These are phyloP conservation scores for Leptosomus discolor DNA, from an alignment of 2,113 vertebrate species.

Conservation along the genomic window DNA sequence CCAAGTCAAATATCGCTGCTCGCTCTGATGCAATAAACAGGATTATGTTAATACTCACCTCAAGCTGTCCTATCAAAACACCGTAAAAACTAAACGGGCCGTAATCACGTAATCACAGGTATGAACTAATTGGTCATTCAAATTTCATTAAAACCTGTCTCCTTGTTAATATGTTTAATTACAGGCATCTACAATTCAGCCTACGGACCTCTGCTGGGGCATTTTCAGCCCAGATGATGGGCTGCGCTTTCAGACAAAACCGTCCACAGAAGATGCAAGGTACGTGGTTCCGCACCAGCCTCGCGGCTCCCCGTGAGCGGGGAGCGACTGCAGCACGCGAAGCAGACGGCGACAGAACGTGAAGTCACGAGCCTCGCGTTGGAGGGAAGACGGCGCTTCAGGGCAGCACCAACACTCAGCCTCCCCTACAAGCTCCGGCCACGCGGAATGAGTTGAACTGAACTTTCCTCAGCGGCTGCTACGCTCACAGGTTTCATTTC, in stretches of 20 bases:
- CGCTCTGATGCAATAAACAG: not conserved
- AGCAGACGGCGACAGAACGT: not conserved
- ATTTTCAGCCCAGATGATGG: not conserved
- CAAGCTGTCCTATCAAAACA: not conserved
- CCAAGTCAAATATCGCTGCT: not conserved
- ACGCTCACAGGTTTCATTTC: not conserved
- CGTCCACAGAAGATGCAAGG: fast-evolving
- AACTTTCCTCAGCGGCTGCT: not conserved
- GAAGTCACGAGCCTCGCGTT: not conserved
- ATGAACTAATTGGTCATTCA: not conserved
- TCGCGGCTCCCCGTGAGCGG: fast-evolving
- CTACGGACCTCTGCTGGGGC: fast-evolving
- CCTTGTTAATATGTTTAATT: not conserved
- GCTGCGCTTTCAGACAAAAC: not conserved
- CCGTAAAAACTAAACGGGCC: fast-evolving
- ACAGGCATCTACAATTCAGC: not conserved
- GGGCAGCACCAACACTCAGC: not conserved
- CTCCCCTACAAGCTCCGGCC: not conserved
- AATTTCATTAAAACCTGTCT: not conserved
- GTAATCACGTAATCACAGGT: not conserved
- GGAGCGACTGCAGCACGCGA: fast-evolving
- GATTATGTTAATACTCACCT: not conserved
- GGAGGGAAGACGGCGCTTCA: not conserved
- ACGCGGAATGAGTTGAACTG: not conserved
- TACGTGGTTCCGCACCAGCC: not conserved